Conservation (phyloP, 1,140 invertebrate genomes). For the Sycophaga agraensis region DNA sequence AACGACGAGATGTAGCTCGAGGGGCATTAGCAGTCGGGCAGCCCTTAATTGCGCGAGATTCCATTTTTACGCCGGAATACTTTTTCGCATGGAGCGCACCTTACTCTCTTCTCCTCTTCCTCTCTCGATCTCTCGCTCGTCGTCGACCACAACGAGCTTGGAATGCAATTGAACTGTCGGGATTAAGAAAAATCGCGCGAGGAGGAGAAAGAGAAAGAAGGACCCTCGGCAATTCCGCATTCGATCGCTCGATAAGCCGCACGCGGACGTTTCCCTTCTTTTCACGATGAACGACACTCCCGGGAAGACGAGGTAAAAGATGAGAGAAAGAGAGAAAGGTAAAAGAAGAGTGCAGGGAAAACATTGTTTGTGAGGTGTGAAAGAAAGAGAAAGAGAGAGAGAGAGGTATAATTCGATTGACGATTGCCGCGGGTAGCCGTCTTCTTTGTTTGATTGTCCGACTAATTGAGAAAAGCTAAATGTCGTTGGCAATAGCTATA, state of each 20-base stretch:
- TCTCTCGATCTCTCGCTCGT: no score
- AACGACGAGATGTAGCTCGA: constrained; percentile 7
- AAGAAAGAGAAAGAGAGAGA: not conserved
- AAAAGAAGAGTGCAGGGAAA: not conserved
- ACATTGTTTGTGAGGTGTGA: no score
- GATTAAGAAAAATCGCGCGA: constrained; percentile 29
- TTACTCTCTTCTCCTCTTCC: no score
- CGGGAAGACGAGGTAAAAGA: not conserved
- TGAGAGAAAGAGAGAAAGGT: not conserved
- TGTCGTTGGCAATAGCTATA: no score
- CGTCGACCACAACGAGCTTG: constrained; percentile 15
- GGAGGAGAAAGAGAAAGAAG: constrained; percentile 2
- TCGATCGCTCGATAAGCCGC: constrained; percentile 27
- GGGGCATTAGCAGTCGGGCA: constrained; percentile 16
- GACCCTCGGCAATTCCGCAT: constrained; percentile 21
- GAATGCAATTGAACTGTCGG: constrained; percentile 33
- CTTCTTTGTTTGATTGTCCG: no score
- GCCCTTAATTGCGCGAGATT: constrained; percentile 23
- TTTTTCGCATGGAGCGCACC: not conserved
- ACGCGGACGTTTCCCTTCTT: constrained; percentile 26
- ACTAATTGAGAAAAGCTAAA: no score
- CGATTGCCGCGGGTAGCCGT: no score
- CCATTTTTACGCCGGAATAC: constrained; percentile 15
- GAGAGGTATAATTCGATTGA: not conserved
- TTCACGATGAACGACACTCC: not conserved